Percentiles rank a stretch among this genome's conserved stretches.
Evolutionary conservation across 2,113 vertebrate species (phyloP).

Genomic region (Leptobrachium ailaonicum): DNA sequence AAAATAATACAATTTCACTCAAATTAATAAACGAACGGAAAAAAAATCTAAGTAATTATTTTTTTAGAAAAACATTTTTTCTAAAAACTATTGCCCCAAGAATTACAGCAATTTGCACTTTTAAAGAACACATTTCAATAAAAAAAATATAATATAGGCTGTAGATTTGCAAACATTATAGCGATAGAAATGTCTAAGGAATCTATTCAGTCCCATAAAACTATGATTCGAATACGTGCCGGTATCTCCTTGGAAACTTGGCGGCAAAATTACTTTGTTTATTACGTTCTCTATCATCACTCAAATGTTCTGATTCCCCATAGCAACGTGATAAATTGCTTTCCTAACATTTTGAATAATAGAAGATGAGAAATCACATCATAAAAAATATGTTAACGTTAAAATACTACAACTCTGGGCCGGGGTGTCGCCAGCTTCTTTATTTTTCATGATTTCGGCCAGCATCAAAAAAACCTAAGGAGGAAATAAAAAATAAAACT

Average conservation of each 20-base stretch:
- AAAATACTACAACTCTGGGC: background rate
- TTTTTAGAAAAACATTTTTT: background rate
- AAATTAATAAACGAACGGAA: too few relatives aligned
- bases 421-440: background rate
- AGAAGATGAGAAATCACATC: background rate
- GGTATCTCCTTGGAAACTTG: conserved; percentile 15
- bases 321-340: conserved; percentile 11
- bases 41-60: background rate
- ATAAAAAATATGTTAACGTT: background rate
- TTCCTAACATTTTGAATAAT: background rate
- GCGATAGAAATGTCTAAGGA: conserved; percentile 10
- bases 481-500: background rate
- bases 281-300: conserved; percentile 24
- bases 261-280: conserved; percentile 12
- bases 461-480: background rate
- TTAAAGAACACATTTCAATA: background rate
- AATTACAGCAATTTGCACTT: background rate
- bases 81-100: background rate
- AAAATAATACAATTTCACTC: too few relatives aligned
- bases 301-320: conserved; percentile 16
- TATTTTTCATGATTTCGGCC: conserved; percentile 3
- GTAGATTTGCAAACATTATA: conserved; percentile 8
- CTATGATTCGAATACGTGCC: conserved; percentile 25
- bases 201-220: conserved; percentile 25
- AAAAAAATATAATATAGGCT: background rate